Conservation (phyloP, 2,113 vertebrate genomes). For the Neolamprologus sp. region DNA sequence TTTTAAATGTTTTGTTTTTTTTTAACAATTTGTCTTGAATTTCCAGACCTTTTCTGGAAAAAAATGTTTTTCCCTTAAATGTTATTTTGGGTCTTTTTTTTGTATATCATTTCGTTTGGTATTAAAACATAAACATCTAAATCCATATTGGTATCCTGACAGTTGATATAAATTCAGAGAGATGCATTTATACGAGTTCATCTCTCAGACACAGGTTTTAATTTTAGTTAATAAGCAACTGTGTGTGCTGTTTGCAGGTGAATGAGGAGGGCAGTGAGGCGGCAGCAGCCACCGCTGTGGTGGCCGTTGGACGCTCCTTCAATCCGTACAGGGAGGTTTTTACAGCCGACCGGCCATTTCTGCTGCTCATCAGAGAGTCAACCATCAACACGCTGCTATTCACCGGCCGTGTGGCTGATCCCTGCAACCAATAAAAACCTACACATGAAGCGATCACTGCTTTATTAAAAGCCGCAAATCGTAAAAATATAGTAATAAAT, state of each 20-base stretch:
- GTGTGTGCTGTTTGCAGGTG: constrained; percentile 70
- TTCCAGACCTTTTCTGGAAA: background rate
- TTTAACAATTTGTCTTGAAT: background rate
- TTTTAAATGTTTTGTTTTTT: background rate
- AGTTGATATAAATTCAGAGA: background rate
- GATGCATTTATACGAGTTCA: background rate
- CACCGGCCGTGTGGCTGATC: constrained; percentile 82
- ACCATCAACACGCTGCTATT: constrained; percentile 87
- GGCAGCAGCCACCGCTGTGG: constrained; percentile 69
- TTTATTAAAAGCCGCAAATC: background rate
- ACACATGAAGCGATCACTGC: background rate
- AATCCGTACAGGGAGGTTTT: constrained; percentile 73
- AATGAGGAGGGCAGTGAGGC: constrained; percentile 96
- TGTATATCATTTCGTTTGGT: background rate
- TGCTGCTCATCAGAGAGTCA: constrained; percentile 86
- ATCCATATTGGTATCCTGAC: background rate
- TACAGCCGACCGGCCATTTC: constrained; percentile 84
- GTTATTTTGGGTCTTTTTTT: background rate
- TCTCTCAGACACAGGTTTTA: background rate
- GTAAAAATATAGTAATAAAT: background rate
- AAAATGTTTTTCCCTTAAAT: background rate
- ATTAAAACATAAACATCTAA: background rate
- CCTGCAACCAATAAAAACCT: constrained; percentile 58
- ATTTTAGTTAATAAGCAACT: background rate
- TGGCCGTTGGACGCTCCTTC: constrained; percentile 79